phyloP scores from a whole-genome alignment of 2,113 vertebrate species.

The Sebastes fasciatus region DNA sequence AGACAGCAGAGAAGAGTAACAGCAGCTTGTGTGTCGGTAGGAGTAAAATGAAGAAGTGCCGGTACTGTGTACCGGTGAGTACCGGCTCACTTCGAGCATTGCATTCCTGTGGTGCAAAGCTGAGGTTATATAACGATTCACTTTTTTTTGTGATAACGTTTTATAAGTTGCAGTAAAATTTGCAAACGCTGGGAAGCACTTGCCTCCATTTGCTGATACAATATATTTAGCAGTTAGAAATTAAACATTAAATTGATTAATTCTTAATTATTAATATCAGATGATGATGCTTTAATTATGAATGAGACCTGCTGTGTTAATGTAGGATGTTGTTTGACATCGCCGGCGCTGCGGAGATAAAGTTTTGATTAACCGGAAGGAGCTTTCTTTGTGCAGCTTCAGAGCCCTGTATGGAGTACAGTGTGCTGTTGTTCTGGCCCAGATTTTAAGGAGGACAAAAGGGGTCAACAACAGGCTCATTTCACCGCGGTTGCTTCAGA shows the following conservation, averaged over 20 bases:
- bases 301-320: constrained; percentile 11
- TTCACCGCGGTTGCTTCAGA: constrained; percentile 35
- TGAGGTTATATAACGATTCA: background rate
- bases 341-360: background rate
- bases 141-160: background rate
- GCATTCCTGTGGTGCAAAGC: background rate
- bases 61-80: too few species aligned
- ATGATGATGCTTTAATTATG: constrained; percentile 38
- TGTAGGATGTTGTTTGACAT: constrained; percentile 11
- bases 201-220: constrained; percentile 15
- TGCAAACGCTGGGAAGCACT: background rate
- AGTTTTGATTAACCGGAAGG: constrained; percentile 9
- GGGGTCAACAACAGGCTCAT: constrained; percentile 36
- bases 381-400: background rate
- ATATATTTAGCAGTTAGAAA: background rate
- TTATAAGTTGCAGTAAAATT: background rate
- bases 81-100: too few species aligned
- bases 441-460: constrained; percentile 32
- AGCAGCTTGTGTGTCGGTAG: too few species aligned
- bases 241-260: constrained; percentile 9
- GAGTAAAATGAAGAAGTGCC: too few species aligned
- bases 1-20: too few species aligned
- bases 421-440: constrained; percentile 5
- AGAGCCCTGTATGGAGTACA: constrained; percentile 3
- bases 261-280: constrained; percentile 25